These are phyloP conservation scores for Meriones unguiculatus DNA, from an alignment of 2,113 vertebrate species.

Conservation along the genomic window DNA sequence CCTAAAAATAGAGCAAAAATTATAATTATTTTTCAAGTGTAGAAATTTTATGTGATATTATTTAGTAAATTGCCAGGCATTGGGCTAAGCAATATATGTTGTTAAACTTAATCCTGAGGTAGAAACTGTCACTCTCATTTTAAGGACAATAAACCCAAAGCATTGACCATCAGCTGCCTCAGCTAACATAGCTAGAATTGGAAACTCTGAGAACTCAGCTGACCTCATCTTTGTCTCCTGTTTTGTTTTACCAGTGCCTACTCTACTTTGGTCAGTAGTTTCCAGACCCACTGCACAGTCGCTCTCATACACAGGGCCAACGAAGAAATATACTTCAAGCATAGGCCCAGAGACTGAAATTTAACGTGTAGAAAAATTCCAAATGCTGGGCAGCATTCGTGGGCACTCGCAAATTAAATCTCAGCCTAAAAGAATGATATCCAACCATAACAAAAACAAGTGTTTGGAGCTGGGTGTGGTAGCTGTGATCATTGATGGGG, in stretches of 20 bases:
- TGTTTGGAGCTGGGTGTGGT: neutral
- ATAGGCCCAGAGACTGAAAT: neutral
- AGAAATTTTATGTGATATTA: constrained; percentile 7
- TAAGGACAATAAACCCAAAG: neutral
- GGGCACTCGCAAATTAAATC: constrained; percentile 1
- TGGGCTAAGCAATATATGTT: neutral
- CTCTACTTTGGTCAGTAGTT: neutral
- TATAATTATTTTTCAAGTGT: constrained; percentile 63
- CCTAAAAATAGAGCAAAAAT: constrained; percentile 85
- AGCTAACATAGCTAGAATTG: neutral
- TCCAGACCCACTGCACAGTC: constrained; percentile 43
- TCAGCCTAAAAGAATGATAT: neutral
- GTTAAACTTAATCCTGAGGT: neutral
- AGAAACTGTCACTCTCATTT: neutral
- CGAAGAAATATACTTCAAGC: constrained; percentile 21
- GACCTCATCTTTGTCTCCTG: neutral
- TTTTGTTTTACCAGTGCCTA: neutral
- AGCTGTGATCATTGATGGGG: neutral
- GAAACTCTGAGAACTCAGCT: neutral
- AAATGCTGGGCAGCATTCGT: constrained; percentile 2
- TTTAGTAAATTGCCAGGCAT: constrained; percentile 5
- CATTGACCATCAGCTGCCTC: neutral
- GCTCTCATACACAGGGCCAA: constrained; percentile 49
- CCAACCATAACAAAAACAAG: constrained; percentile 17
- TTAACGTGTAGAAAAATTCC: constrained; percentile 38